These are phyloP conservation scores for Sarcophilus harrisii DNA, from an alignment of 2,797 vertebrate genomes.

Conservation along the genomic window DNA sequence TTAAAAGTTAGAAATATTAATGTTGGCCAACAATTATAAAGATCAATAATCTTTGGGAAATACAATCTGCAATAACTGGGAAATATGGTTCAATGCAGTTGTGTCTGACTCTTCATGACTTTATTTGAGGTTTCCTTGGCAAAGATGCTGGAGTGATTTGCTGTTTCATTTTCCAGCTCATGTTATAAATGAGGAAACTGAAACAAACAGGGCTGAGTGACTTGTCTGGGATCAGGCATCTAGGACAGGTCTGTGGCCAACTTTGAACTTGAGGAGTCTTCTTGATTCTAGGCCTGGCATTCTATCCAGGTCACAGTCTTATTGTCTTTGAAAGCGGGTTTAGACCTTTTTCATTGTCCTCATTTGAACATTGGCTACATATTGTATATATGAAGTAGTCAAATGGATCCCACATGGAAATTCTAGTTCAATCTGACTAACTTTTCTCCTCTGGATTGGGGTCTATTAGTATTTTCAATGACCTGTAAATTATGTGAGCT, in stretches of 20 bases:
- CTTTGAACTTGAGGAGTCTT: background rate
- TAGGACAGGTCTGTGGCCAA: background rate
- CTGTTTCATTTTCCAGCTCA: background rate
- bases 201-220: background rate
- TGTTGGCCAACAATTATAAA: background rate
- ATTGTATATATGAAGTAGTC: background rate
- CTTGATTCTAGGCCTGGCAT: background rate
- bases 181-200: background rate
- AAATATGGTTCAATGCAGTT: background rate
- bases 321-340: background rate
- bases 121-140: background rate
- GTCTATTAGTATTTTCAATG: background rate
- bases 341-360: background rate
- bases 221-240: background rate
- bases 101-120: background rate
- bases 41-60: background rate
- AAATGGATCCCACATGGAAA: background rate
- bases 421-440: background rate
- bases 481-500: background rate
- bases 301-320: background rate
- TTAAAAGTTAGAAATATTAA: background rate
- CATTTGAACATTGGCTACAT: background rate
- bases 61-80: background rate
- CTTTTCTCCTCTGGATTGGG: background rate
- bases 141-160: background rate